A percentile compares a stretch with the other conserved stretches of the same genome.
These are phyloP conservation scores for Cecropterus lyciades DNA, from an alignment of 1,140 invertebrate genomes.

Conservation along the genomic window DNA sequence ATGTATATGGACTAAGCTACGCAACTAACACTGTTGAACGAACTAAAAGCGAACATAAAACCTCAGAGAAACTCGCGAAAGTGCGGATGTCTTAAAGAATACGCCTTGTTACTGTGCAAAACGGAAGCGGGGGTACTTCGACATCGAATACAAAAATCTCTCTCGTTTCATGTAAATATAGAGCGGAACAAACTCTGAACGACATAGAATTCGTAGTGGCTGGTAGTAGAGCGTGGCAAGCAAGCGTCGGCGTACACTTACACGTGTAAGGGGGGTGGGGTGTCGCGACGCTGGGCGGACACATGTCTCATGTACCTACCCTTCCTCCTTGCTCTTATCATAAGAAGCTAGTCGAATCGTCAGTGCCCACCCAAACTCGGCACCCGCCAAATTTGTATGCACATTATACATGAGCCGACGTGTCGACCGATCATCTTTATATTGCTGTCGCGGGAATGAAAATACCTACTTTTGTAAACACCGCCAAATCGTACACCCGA, in stretches of 20 bases:
- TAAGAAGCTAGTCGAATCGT: slow-evolving; percentile 56
- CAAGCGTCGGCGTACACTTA: slow-evolving; percentile 60
- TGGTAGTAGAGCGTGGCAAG: slow-evolving; percentile 47
- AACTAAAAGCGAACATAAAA: slow-evolving; percentile 5
- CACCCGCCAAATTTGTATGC: slow-evolving; percentile 76
- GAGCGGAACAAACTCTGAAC: slow-evolving; percentile 66
- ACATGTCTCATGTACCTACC: slow-evolving; percentile 60
- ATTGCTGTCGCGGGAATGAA: slow-evolving; percentile 58
- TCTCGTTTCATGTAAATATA: slow-evolving; percentile 72
- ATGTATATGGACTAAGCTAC: not conserved
- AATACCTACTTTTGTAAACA: slow-evolving; percentile 58
- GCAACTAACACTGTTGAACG: slow-evolving; percentile 1
- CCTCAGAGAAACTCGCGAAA: slow-evolving; percentile 16
- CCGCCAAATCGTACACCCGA: slow-evolving; percentile 37
- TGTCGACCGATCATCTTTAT: slow-evolving; percentile 76
- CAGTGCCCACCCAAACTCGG: slow-evolving; percentile 42
- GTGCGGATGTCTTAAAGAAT: slow-evolving; percentile 39
- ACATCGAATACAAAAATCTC: slow-evolving; percentile 63
- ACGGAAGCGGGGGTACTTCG: slow-evolving; percentile 48
- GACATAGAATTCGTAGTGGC: slow-evolving; percentile 55
- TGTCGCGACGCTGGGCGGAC: slow-evolving; percentile 64
- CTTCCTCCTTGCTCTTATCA: slow-evolving; percentile 55
- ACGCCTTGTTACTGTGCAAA: slow-evolving; percentile 43
- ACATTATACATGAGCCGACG: slow-evolving; percentile 77
- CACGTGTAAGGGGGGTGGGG: slow-evolving; percentile 54